A percentile compares a stretch with the other conserved stretches of the same genome.
Evolutionary conservation across 35 echinoderm and acorn worm species (phyloP).

Genomic region (Apostichopus californicus): DNA sequence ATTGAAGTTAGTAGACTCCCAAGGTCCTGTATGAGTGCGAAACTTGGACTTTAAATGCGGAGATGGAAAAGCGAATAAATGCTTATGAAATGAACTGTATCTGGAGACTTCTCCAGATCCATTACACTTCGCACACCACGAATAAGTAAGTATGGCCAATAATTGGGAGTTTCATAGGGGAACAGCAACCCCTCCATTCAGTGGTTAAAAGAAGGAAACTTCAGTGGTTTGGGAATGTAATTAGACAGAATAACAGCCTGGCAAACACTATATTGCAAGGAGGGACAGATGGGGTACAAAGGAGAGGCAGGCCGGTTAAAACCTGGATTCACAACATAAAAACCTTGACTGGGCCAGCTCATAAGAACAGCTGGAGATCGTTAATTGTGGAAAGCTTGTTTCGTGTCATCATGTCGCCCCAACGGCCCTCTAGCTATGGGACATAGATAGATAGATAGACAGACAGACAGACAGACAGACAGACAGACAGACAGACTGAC

Average conservation of each 20-base stretch:
- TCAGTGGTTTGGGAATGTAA: neutral
- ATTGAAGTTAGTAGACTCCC: neutral
- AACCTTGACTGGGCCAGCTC: too few species aligned
- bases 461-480: too few species aligned
- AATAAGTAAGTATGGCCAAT: neutral
- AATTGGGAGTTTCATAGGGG: neutral
- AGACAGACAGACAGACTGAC: too few species aligned
- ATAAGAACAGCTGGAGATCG: too few species aligned
- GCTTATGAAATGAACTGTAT: neutral
- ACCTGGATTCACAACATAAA: neutral
- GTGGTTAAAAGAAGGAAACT: neutral
- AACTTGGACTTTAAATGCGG: neutral
- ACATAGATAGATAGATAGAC: too few species aligned
- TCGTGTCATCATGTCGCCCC: too few species aligned
- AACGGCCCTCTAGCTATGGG: too few species aligned
- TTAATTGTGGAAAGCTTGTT: too few species aligned
- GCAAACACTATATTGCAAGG: too few species aligned
- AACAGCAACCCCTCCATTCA: neutral
- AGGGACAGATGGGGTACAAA: too few species aligned
- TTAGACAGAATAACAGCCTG: neutral
- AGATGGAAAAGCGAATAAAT: neutral
- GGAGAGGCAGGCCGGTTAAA: neutral
- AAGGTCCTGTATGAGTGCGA: neutral
- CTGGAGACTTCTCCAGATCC: neutral
- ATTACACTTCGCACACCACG: too few species aligned